Evolutionary conservation across 2,113 vertebrate species (phyloP).

Genomic region (Bettongia penicillata): DNA sequence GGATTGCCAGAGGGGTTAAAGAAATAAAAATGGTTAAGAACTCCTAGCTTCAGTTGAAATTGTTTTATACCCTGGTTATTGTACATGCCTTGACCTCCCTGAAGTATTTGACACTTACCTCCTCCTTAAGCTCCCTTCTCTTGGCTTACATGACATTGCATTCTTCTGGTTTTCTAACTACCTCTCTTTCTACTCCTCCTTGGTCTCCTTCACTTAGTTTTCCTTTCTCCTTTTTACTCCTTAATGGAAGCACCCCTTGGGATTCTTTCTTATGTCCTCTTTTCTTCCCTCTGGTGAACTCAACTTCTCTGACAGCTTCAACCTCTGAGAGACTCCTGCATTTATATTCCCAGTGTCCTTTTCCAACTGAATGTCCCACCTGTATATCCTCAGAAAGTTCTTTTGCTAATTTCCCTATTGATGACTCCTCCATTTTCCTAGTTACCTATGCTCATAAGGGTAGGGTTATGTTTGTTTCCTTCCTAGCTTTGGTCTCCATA

Average conservation of each 20-base stretch:
- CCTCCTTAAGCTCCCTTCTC: not conserved
- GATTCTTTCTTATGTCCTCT: not conserved
- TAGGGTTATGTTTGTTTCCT: not conserved
- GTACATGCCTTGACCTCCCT: not conserved
- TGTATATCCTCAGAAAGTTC: not conserved
- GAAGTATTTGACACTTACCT: not conserved
- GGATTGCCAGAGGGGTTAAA: not conserved
- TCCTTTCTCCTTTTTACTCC: not conserved
- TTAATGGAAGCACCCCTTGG: not conserved
- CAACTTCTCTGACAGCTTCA: not conserved
- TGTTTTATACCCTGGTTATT: conserved; percentile 4
- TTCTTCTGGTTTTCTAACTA: not conserved
- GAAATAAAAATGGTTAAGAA: not conserved
- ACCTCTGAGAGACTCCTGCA: not conserved
- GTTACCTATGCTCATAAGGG: not conserved
- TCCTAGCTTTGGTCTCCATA: not conserved
- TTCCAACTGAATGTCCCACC: not conserved
- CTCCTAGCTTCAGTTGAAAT: not conserved
- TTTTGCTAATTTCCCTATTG: not conserved
- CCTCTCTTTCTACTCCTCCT: not conserved
- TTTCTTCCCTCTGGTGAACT: not conserved
- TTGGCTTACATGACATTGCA: not conserved
- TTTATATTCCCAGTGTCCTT: not conserved
- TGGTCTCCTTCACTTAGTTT: not conserved
- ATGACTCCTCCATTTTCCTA: not conserved